Evolutionary conservation across 35 echinoderm and acorn worm species (phyloP), one percentile per base, ranked within the genome.

Genomic region (Apostichopus parvimensis): DNA sequence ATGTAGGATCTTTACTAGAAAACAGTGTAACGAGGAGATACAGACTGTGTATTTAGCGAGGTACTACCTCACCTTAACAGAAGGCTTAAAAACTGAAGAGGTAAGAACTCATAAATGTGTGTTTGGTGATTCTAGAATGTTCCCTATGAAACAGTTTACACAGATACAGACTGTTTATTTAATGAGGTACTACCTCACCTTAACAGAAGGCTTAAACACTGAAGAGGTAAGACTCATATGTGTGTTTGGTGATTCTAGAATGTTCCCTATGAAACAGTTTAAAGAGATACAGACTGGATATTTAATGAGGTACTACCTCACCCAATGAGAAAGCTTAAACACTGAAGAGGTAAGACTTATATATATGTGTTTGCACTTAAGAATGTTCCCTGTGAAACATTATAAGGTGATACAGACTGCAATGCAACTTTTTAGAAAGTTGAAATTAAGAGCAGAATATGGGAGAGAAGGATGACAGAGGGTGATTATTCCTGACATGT

Each of bases 1-100:
- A 77, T 99, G 95, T 86, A 79, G 97, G 5, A 96, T 99, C 58
- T 99, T 99, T 57, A 94, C 95, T 45, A 99, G 92, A 57, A 83
- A 94, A 24, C 96, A 93, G 57, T 94, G 80, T 21, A 71, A 64
- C 23, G 97, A 99, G 89, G 92, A 92, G 5, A 99, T 99, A 66
- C 82, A 94, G 15, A 93, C 95, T 59, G 89, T 94, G 5, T 99
- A 99, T 76, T 85, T 99, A 70, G 92, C 95, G 15, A 79, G 97
- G 17, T 99, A 96, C 56, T 99, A 99, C 79, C 77, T 95, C 25
- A 91, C 95, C 2, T 73, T 99, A 15, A 93, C 77, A 66, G 92
- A 99, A 80, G 97, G 95, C 14, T 55, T 99, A 6, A 94, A 83
- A 25, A 94, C 68, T 56, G 93, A 94, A 90, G 93, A 94, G 88